Conservation (phyloP, 2,113 vertebrate species). For the Nyctibius bracteatus region DNA sequence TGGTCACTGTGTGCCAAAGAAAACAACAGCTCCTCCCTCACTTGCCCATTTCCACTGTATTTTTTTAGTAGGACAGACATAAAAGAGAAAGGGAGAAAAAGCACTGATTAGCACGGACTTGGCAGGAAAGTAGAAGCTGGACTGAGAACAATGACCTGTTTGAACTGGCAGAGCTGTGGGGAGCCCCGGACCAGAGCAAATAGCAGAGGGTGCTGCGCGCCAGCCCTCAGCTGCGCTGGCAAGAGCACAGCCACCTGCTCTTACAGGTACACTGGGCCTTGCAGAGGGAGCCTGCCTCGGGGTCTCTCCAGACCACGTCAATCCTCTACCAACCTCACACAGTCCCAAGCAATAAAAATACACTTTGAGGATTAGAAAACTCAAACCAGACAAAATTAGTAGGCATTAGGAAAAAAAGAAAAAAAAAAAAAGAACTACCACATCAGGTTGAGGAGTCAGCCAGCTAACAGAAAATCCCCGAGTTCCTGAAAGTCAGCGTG, state of each 20-base stretch:
- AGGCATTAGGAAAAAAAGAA: background rate
- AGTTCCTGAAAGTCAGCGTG: conserved; percentile 1
- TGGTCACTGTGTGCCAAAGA: background rate
- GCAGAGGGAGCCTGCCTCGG: background rate
- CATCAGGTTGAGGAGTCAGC: background rate
- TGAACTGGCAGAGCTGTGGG: background rate
- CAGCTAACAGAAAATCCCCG: background rate
- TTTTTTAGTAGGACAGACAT: conserved; percentile 8
- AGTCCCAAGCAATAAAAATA: background rate
- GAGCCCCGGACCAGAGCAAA: background rate
- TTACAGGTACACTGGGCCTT: background rate
- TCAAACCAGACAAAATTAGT: background rate
- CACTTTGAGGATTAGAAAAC: background rate
- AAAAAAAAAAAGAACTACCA: background rate
- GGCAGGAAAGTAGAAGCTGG: background rate
- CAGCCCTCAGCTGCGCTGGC: background rate
- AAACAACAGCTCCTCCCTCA: background rate
- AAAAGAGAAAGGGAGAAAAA: background rate
- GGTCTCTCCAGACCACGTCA: background rate
- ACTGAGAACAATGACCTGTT: conserved; percentile 1
- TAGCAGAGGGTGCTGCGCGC: background rate
- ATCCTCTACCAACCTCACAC: background rate
- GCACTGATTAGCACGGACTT: background rate
- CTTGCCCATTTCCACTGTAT: background rate
- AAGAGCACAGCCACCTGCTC: background rate